Conservation (phyloP, 2,797 vertebrate species). For the Cyprinella venusta region DNA sequence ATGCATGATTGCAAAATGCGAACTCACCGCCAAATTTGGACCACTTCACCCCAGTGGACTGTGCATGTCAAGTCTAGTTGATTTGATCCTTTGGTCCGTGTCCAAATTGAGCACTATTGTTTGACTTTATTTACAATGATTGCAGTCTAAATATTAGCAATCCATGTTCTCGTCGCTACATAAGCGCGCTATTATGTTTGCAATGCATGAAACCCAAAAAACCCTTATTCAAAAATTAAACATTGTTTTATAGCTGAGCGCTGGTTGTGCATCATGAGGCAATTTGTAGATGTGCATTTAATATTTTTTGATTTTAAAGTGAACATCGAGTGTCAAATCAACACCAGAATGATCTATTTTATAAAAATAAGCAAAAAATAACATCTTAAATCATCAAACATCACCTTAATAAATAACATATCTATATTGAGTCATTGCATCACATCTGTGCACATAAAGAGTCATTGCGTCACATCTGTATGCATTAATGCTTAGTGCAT, state of each 20-base stretch:
- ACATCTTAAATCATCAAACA: too few species aligned
- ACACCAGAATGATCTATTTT: neutral
- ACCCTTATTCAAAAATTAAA: neutral
- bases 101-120: neutral
- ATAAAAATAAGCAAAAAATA: neutral
- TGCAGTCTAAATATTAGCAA: neutral
- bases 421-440: too few species aligned
- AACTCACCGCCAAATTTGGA: neutral
- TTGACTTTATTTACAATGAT: neutral
- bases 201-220: neutral
- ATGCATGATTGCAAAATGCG: neutral
- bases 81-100: neutral
- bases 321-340: neutral
- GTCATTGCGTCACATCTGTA: too few species aligned
- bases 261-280: neutral
- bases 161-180: neutral
- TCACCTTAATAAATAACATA: neutral
- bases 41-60: conserved; percentile 6
- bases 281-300: too few species aligned
- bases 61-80: neutral
- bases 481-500: too few species aligned
- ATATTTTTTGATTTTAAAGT: neutral
- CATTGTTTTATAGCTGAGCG: neutral
- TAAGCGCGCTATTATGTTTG: neutral
- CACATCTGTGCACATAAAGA: too few species aligned